Percentiles rank a stretch among this genome's conserved stretches.
These are phyloP conservation scores for Coleophora deauratella DNA, from an alignment of 2,888 invertebrate species.

Conservation along the genomic window DNA sequence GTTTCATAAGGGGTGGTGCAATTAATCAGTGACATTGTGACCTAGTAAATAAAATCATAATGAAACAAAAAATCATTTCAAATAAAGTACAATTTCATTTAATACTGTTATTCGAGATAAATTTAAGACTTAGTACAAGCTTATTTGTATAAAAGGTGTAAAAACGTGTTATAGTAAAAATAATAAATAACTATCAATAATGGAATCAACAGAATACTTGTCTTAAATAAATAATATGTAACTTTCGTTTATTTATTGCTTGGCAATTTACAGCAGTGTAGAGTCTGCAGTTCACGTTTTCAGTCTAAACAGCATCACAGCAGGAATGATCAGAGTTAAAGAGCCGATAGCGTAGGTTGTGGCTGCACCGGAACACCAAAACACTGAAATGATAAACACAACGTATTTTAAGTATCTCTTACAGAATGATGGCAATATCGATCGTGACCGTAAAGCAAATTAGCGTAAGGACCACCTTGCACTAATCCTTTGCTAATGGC, in stretches of 20 bases:
- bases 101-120: slow-evolving; percentile 55
- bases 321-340: slow-evolving; percentile 82
- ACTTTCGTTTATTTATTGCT: slow-evolving; percentile 17
- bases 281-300: slow-evolving; percentile 36
- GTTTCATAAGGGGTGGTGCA: too few relatives aligned
- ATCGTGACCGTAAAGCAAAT: too few relatives aligned
- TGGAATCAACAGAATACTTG: slow-evolving; percentile 18
- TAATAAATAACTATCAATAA: slow-evolving; percentile 21
- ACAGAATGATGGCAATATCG: too few relatives aligned
- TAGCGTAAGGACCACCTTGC: too few relatives aligned
- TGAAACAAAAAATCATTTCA: too few relatives aligned
- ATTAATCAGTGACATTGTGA: too few relatives aligned
- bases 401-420: too few relatives aligned
- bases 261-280: slow-evolving; percentile 22
- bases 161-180: slow-evolving; percentile 12
- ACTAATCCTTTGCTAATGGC: too few relatives aligned
- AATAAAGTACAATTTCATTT: slow-evolving; percentile 12
- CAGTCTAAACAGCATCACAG: slow-evolving; percentile 76
- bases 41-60: too few relatives aligned
- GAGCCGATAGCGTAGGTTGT: slow-evolving; percentile 89
- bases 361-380: slow-evolving; percentile 92
- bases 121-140: slow-evolving; percentile 14
- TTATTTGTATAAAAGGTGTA: slow-evolving; percentile 22
- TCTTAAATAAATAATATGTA: slow-evolving; percentile 1
- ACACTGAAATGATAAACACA: slow-evolving; percentile 70